Evolutionary conservation across 2,113 vertebrate genomes (phyloP).

Genomic region (Pyxicephalus adspersus): DNA sequence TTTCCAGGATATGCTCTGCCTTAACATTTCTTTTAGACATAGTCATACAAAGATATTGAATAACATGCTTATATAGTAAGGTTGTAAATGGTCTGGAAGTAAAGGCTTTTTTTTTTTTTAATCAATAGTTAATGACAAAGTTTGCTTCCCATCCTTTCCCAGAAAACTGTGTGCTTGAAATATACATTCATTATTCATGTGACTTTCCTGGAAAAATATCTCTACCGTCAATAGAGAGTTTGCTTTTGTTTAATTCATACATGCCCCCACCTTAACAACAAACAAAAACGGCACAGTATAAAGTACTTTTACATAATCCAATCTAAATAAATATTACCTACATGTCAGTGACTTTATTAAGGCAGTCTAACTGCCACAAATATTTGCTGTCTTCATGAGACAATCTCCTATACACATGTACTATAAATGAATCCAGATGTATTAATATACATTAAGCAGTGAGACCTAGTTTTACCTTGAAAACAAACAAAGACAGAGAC

Average conservation of each 20-base stretch:
- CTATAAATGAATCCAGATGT: too few relatives aligned
- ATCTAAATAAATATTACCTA: not conserved
- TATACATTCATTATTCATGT: constrained; percentile 45
- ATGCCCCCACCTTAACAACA: not conserved
- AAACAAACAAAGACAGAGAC: too few relatives aligned
- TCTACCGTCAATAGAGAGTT: constrained; percentile 30
- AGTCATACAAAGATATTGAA: too few relatives aligned
- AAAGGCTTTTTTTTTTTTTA: constrained; percentile 13
- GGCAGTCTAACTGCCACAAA: too few relatives aligned
- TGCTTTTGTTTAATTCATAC: constrained; percentile 45
- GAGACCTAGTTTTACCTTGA: too few relatives aligned
- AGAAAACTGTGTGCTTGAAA: constrained; percentile 44
- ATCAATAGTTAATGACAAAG: constrained; percentile 46
- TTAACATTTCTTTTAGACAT: too few relatives aligned
- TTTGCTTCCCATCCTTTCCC: constrained; percentile 27
- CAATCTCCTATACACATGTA: too few relatives aligned
- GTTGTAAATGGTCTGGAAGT: constrained; percentile 8
- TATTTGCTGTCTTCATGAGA: too few relatives aligned
- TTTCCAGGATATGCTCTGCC: too few relatives aligned
- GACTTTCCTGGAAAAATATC: constrained; percentile 43
- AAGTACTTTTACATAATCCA: not conserved
- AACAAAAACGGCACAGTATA: not conserved
- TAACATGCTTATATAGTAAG: not conserved
- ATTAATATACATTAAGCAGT: too few relatives aligned
- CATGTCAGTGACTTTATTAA: not conserved